phyloP scores from a whole-genome alignment of 2,888 invertebrate genomes.

The Siphlonurus alternatus region DNA sequence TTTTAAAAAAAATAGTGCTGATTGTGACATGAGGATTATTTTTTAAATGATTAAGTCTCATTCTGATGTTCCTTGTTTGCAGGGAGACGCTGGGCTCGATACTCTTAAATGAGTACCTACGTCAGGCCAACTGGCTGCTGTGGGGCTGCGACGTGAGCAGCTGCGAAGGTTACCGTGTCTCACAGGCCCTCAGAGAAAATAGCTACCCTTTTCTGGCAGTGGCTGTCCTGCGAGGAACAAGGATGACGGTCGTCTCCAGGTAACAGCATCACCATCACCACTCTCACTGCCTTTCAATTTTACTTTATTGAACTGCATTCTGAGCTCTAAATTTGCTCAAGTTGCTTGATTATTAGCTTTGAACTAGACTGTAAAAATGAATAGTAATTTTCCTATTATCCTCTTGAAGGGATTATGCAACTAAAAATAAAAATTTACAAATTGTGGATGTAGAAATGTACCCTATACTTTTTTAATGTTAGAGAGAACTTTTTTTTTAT shows the following conservation, averaged over 20 bases:
- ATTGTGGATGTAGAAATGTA: no score
- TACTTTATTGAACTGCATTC: not conserved
- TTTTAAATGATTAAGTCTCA: no score
- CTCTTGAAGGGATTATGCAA: no score
- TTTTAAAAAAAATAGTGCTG: no score
- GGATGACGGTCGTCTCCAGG: slow-evolving; percentile 80
- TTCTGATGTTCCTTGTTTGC: slow-evolving; percentile 24
- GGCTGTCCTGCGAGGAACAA: slow-evolving; percentile 73
- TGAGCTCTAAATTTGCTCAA: not conserved
- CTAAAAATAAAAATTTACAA: no score
- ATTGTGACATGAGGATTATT: no score
- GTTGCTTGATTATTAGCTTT: no score
- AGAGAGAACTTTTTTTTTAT: no score
- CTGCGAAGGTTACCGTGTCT: slow-evolving; percentile 84
- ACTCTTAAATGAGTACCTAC: slow-evolving; percentile 63
- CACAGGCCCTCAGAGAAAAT: slow-evolving; percentile 68
- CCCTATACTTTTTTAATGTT: no score
- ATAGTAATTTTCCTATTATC: no score
- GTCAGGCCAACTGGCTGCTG: slow-evolving; percentile 62
- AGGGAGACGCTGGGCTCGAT: slow-evolving; percentile 44
- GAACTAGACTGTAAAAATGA: no score
- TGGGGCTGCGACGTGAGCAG: slow-evolving; percentile 87
- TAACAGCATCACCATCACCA: slow-evolving; percentile 13
- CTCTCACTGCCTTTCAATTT: not conserved
- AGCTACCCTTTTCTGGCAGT: slow-evolving; percentile 78